Conservation (phyloP, 2,888 invertebrate species). For the Mythimna impura region DNA sequence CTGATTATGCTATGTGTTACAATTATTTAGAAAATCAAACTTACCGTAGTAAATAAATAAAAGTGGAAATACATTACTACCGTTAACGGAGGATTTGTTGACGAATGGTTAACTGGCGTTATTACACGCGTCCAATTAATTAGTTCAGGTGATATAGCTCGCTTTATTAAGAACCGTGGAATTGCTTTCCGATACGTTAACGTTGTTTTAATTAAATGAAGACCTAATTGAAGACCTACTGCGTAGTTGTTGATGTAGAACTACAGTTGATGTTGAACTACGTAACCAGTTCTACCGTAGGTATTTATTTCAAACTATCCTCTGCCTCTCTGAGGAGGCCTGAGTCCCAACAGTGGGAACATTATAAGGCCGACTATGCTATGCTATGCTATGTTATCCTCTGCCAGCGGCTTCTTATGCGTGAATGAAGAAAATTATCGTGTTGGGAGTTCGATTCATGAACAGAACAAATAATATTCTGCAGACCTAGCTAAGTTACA, state of each 20-base stretch:
- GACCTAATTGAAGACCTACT: slow-evolving; percentile 21
- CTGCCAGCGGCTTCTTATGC: too few relatives aligned
- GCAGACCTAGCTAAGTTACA: too few relatives aligned
- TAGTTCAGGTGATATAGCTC: slow-evolving; percentile 41
- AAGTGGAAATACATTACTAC: slow-evolving; percentile 40
- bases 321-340: too few relatives aligned
- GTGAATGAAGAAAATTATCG: too few relatives aligned
- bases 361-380: too few relatives aligned
- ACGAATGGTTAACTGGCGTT: slow-evolving; percentile 23
- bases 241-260: not conserved
- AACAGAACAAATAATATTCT: too few relatives aligned
- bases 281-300: not conserved
- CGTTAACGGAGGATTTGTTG: not conserved
- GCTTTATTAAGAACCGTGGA: slow-evolving; percentile 45
- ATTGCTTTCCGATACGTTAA: slow-evolving; percentile 48
- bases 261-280: not conserved
- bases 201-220: slow-evolving; percentile 46
- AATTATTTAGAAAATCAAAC: slow-evolving; percentile 2
- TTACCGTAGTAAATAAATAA: slow-evolving; percentile 39
- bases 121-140: slow-evolving; percentile 58
- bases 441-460: too few relatives aligned
- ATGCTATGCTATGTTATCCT: too few relatives aligned
- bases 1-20: too few relatives aligned
- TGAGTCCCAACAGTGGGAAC: too few relatives aligned
- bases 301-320: not conserved